Evolutionary conservation across 2,113 vertebrate genomes (phyloP), one percentile per base, ranked within the genome.

Genomic region (Tilapia sparmanii): DNA sequence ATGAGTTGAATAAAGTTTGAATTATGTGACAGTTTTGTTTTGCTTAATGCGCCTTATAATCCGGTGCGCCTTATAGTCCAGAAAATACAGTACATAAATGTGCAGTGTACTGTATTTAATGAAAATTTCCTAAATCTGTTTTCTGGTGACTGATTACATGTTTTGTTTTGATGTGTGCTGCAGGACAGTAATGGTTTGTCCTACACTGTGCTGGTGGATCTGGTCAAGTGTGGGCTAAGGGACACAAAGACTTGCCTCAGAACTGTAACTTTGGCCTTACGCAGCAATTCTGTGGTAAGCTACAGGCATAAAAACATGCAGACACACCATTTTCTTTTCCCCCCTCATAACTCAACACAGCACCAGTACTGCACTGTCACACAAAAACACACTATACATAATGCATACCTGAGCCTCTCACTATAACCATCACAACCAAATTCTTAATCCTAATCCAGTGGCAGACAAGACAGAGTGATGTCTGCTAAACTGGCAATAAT

Each of bases 221-320:
- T 99, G 85, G 92, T 95, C 12, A 96, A 95, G 89, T 99, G 99
- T 19, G 97, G 97, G 1, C 63, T 97, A 84, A 94, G 94, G 0
- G 97, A 97, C 71, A 97, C 92, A 0, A 97, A 97, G 93, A 98
- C 97, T 1, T 99, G 98, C 90, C 95, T 99, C 42, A 97, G 97
- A 92, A 93, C 96, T 4, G 59, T 98, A 11, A 96, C 96, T 1
- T 8, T 99, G 87, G 95, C 94, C 19, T 71, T 98, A 15, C 89
- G 50, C 0, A 89, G 89, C 84, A 96, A 93, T 1, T 86, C 87
- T 68, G 95, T 94, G 81, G 98, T 99, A 94, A 97, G 97, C 11
- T 12, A 2, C 22, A 57, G 6, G 6, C 24, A 57, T 26, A 52
- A 3, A 33, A 19, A 81, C 31, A 22, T 12, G 26, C 26, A 29